Base-by-base conservation (phyloP, 2,113 vertebrate species). In the Malurus melanocephalus region DNA sequence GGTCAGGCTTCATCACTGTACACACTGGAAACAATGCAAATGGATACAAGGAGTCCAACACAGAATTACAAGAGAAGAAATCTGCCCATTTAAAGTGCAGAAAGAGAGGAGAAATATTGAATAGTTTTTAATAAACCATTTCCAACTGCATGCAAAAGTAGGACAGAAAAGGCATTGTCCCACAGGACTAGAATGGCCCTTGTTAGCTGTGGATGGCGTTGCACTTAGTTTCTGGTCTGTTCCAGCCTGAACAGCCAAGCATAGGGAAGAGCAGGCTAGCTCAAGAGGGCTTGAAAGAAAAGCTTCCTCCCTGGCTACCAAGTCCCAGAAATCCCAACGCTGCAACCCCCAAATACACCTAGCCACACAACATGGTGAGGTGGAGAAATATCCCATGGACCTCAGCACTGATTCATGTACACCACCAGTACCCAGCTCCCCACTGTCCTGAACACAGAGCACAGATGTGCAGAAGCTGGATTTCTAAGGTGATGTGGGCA, bases 91-190 rank as follows among this genome's bases (percentile, higher is more conserved):
- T 90, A 42, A 92, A 87, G 67, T 77, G 59, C 59, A 79, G 67
- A 78, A 84, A 49, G 59, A 86, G 77, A 81, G 40, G 35, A 94
- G 86, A 95, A 94, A 88, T 92, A 93, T 24, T 87, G 71, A 88
- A 87, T n/a, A 71, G 80, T 92, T 94, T 94, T 96, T 94, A 94
- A 90, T 88, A 93, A 94, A 67, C 84, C 88, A 93, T 85, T 90
- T 93, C 22, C 62, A 86, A 94, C 91, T 83, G 68, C 30, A 83
- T 71, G 85, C 49, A 66, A 72, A 92, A 76, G 24, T 23, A 69
- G 66, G 46, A 88, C 66, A 91, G 71, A 73, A 87, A 77, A 79
- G 62, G 35, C 78, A 85, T 62, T 95, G 92, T 92, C 42, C 52
- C 0, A 0, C 45, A 66, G 78, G 30, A 85, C 35, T 48, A 92